Evolutionary conservation across 2,797 vertebrate genomes (phyloP).

Genomic region (Microctenopoma steveboyesi): DNA sequence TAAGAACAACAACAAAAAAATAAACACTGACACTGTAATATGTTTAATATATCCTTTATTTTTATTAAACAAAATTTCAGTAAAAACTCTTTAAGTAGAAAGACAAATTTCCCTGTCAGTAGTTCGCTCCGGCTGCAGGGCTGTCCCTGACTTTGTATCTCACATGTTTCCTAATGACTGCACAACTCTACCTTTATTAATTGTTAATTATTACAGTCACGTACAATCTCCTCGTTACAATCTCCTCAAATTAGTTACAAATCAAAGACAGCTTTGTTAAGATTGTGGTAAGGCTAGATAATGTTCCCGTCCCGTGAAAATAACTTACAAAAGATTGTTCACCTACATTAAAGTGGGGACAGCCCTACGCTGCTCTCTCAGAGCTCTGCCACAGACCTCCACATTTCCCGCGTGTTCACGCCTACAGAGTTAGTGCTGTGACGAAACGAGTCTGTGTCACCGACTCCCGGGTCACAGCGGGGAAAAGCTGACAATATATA

Average conservation of each 20-base stretch:
- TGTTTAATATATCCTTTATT: slow-evolving; percentile 80
- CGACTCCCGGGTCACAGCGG: slow-evolving; percentile 28
- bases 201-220: slow-evolving; percentile 28
- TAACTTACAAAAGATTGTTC: slow-evolving; percentile 59
- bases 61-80: slow-evolving; percentile 83
- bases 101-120: slow-evolving; percentile 82
- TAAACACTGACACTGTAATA: slow-evolving; percentile 25
- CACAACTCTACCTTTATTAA: slow-evolving; percentile 10
- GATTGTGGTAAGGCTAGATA: slow-evolving; percentile 33
- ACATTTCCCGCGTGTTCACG: slow-evolving; percentile 26
- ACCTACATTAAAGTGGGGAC: slow-evolving; percentile 13
- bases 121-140: slow-evolving; percentile 69
- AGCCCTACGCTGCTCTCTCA: slow-evolving; percentile 35
- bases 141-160: slow-evolving; percentile 37
- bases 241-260: slow-evolving; percentile 23
- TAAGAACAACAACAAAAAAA: not conserved
- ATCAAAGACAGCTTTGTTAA: slow-evolving; percentile 49
- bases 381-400: slow-evolving; percentile 22
- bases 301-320: slow-evolving; percentile 36
- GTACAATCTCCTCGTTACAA: slow-evolving; percentile 9
- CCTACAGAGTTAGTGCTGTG: slow-evolving; percentile 44
- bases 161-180: slow-evolving; percentile 9
- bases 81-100: slow-evolving; percentile 83
- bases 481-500: slow-evolving; percentile 49
- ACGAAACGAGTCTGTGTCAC: slow-evolving; percentile 9